A percentile compares a stretch with the other conserved stretches of the same genome.
Conservation (phyloP, 2,888 invertebrate genomes). For the Eudasyphora cyanicolor region DNA sequence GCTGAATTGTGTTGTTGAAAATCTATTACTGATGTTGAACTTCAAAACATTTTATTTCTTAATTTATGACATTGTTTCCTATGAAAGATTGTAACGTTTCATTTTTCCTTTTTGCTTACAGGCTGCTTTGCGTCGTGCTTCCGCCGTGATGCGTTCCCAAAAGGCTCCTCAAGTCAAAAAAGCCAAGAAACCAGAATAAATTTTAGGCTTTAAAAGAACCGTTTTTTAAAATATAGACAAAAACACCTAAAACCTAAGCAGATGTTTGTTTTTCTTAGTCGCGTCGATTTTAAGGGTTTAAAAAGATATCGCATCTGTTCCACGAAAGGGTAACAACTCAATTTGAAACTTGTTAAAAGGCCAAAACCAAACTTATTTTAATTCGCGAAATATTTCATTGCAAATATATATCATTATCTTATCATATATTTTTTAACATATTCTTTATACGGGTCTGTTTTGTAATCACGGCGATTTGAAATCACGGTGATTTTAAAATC, state of each 20-base stretch:
- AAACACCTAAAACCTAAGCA: conserved; percentile 31
- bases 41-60: conserved; percentile 39
- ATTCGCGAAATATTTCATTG: too few species aligned
- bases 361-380: too few species aligned
- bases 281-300: too few species aligned
- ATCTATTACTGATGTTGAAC: conserved; percentile 70
- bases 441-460: too few species aligned
- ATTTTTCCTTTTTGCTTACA: conserved; percentile 78
- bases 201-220: conserved; percentile 13
- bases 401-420: too few species aligned
- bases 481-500: too few species aligned
- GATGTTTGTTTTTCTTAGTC: conserved; percentile 60
- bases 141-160: conserved; percentile 95
- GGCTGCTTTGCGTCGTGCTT: conserved; percentile 95
- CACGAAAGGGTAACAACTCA: too few species aligned
- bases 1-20: conserved; percentile 78
- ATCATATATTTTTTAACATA: too few species aligned
- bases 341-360: too few species aligned
- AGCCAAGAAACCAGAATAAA: conserved; percentile 90
- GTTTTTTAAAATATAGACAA: conserved; percentile 51
- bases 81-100: not conserved
- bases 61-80: not conserved
- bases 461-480: too few species aligned
- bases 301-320: too few species aligned
- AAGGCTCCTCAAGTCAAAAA: conserved; percentile 92